phyloP scores from a whole-genome alignment of 2,113 vertebrate species.

The Vicugna pacos region DNA sequence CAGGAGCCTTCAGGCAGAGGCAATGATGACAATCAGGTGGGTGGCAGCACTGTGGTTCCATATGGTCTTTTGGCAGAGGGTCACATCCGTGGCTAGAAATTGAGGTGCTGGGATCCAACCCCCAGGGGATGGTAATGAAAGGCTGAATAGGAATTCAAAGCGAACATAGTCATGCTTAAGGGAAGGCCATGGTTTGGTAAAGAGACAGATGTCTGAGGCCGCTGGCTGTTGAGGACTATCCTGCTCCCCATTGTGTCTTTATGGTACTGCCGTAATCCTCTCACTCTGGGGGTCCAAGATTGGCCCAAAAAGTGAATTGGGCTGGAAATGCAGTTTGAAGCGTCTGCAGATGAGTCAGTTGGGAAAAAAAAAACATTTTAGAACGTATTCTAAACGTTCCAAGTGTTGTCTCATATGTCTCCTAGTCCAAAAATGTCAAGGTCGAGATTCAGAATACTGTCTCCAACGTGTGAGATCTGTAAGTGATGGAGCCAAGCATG shows the following conservation, averaged over 20 bases:
- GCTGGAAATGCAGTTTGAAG: not conserved
- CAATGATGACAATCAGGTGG: constrained; percentile 58
- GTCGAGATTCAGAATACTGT: not conserved
- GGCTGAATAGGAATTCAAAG: constrained; percentile 2
- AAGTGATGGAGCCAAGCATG: not conserved
- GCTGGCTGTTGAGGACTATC: not conserved
- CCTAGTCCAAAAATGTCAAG: not conserved
- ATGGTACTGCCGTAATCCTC: not conserved
- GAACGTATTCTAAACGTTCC: not conserved
- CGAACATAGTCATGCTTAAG: not conserved
- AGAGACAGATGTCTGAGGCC: not conserved
- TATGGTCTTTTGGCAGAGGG: constrained; percentile 64
- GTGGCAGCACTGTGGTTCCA: constrained; percentile 47
- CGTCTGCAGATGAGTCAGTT: constrained; percentile 38
- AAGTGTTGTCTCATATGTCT: not conserved
- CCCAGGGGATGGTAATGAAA: not conserved
- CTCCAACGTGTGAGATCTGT: not conserved
- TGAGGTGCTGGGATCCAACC: not conserved
- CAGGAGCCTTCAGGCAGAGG: constrained; percentile 4
- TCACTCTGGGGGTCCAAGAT: not conserved
- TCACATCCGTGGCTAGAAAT: constrained; percentile 29
- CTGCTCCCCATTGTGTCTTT: not conserved
- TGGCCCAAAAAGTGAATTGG: not conserved
- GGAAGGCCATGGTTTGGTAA: constrained; percentile 5
- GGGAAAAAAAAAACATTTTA: constrained; percentile 9